phyloP scores from a whole-genome alignment of 2,797 vertebrate genomes.

The Cyclopterus lumpus region DNA sequence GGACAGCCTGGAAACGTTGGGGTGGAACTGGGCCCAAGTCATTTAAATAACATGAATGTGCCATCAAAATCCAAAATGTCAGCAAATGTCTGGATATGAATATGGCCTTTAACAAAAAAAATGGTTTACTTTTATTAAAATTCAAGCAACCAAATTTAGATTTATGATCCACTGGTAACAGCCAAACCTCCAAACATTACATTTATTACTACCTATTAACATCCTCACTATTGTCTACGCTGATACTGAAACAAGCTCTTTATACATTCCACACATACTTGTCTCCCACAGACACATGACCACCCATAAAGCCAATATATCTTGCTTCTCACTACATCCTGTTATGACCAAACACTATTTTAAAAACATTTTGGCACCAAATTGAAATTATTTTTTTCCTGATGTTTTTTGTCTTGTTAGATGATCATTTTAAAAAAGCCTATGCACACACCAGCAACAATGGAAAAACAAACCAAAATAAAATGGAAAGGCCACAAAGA shows the following conservation, averaged over 20 bases:
- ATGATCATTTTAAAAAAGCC: background rate
- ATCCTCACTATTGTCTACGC: background rate
- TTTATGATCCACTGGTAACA: background rate
- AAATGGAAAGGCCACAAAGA: constrained; percentile 15
- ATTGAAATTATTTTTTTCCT: background rate
- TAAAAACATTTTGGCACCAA: background rate
- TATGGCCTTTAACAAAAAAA: background rate
- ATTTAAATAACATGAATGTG: background rate
- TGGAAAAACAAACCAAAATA: constrained; percentile 10
- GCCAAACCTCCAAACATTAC: background rate
- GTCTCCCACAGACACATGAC: background rate
- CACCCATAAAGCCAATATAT: background rate
- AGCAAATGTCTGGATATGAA: background rate
- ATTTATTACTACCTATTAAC: background rate
- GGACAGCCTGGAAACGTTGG: background rate
- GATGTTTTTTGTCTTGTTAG: background rate
- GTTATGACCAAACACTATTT: constrained; percentile 5
- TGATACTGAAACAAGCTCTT: background rate
- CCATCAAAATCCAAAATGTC: background rate
- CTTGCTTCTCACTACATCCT: constrained; percentile 1
- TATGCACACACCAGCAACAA: constrained; percentile 4
- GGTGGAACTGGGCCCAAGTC: background rate
- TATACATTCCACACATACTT: background rate
- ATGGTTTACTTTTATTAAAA: background rate
- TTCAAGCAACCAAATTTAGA: background rate